Evolutionary conservation across 2,888 invertebrate species (phyloP), one percentile per base, ranked within the genome.

Genomic region (Noctua janthe): DNA sequence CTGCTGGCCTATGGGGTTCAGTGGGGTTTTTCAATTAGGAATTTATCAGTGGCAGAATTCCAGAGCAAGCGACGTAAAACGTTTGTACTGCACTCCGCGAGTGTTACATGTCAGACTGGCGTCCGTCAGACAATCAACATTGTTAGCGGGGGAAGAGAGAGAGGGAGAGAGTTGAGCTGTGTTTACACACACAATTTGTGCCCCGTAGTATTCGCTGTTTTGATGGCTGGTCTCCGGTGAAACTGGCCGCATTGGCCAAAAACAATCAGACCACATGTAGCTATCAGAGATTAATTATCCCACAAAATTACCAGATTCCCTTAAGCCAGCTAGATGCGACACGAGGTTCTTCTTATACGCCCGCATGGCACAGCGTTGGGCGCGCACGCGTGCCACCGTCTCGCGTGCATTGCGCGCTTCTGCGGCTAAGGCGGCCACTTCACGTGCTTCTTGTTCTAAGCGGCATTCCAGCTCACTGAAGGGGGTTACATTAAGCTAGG

Each of bases 361-460:
- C 71, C 92, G 93, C 88, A 97, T 88, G 0, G 96, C 97, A 0
- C 93, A 92, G 0, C 96, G 91, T 90, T 97, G 97, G 0, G 92
- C 83, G 8, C 94, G 93, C 64, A 94, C 92, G 29, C 97, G 93
- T 29, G 91, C 83, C 17, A 95, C 92, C 76, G 94, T 94, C 75
- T 96, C 95, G 7, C 94, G 93, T 0, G 97, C 97, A 86, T 95
- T 95, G 75, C 95, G 94, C 81, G 95, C 95, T 84, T 97, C 97
- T 0, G 95, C 93, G 17, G 95, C 96, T 72, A 97, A 88, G 1
- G 97, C 93, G 0, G 94, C 92, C 76, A 97, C 95, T 77, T 96
- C 96, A 4, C 94, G 93, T 0, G 97, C 96, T 80, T 97, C 97
- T 6, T 92, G 92, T 79, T 95, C 95, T 39, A 97, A 78, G 0